Percentiles rank a stretch among this genome's conserved stretches.
Evolutionary conservation across 1,140 invertebrate species (phyloP).

Genomic region (Pseudomyrmex pallidus): DNA sequence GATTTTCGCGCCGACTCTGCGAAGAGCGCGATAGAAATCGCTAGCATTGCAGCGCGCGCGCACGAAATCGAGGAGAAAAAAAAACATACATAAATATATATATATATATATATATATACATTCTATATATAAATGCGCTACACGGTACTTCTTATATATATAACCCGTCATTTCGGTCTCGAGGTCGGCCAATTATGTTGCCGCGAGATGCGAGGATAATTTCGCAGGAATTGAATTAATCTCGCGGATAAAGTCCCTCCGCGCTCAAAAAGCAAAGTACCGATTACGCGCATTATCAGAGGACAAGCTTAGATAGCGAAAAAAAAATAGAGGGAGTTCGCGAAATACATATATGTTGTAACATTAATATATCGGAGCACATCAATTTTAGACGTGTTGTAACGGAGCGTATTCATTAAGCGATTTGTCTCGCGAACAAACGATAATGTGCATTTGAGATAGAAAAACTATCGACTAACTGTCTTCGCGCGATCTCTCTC

Average conservation of each 20-base stretch:
- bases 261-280: not conserved
- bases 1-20: conserved; percentile 66
- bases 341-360: too few species aligned
- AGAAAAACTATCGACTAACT: not conserved
- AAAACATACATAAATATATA: too few species aligned
- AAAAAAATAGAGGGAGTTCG: too few species aligned
- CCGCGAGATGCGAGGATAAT: conserved; percentile 18
- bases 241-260: not conserved
- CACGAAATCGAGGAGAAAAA: conserved; percentile 53
- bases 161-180: conserved; percentile 32
- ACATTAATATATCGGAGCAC: too few species aligned
- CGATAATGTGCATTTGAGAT: not conserved
- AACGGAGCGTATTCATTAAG: not conserved
- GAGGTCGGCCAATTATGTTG: conserved; percentile 30
- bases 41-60: conserved; percentile 27
- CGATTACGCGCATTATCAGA: too few species aligned
- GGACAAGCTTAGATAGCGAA: too few species aligned
- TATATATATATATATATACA: not conserved
- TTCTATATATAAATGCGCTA: conserved; percentile 19
- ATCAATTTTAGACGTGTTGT: too few species aligned
- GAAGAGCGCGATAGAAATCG: conserved; percentile 65
- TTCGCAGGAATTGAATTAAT: conserved; percentile 29
- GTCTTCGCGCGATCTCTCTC: not conserved
- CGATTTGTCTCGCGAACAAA: too few species aligned
- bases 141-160: conserved; percentile 27